Base-by-base conservation (phyloP, 2,888 invertebrate genomes). In the Cheilosia pagana region DNA sequence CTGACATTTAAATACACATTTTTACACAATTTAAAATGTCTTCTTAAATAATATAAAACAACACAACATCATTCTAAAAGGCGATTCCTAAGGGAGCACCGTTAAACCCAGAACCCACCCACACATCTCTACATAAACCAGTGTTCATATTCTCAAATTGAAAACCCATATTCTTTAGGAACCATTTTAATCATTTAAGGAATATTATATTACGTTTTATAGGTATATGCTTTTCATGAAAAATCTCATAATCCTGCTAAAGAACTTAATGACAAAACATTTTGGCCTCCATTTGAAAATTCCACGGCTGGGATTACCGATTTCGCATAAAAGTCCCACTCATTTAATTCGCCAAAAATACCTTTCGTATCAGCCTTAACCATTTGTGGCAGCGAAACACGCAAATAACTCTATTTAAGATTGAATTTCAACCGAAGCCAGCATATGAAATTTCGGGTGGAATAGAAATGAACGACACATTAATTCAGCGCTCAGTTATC, bases 181-280 rank as follows among this genome's bases (percentile, higher is more conserved):
- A 35, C 12, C 19, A 14, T 14, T 31, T 12, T 31, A 62, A 62
- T 62, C 45, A 25, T 25, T 41, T 57, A n/a, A 1, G n/a, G 43
- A 45, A 21, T 48, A 21, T 43, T 0, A 43, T n/a, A 0, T 35
- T 12, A 4, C 12, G 10, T 35, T 12, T 35, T 12, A 12, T 12
- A 3, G 12, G 14, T 45, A 21, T 52, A n/a, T n/a, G n/a, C n/a
- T 7, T 39, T 16, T 25, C n/a, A 12, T 12, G 21, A n/a, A 21
- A 59, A 59, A 60, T 52, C 50, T 28, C 5, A 41, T 60, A 60
- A 71, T 52, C 71, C 28, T 48, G 14, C 12, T 4, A 19, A 60
- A 41, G 23, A 43, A 35, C 70, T 57, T 70, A 70, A 70, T 70
- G 70, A 35, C 48, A 48, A 45, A 70, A 57, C 57, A 35, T 52